Percentiles rank a stretch among this genome's conserved stretches.
phyloP scores from a whole-genome alignment of 2,888 invertebrate genomes.

The Conops quadrifasciatus region DNA sequence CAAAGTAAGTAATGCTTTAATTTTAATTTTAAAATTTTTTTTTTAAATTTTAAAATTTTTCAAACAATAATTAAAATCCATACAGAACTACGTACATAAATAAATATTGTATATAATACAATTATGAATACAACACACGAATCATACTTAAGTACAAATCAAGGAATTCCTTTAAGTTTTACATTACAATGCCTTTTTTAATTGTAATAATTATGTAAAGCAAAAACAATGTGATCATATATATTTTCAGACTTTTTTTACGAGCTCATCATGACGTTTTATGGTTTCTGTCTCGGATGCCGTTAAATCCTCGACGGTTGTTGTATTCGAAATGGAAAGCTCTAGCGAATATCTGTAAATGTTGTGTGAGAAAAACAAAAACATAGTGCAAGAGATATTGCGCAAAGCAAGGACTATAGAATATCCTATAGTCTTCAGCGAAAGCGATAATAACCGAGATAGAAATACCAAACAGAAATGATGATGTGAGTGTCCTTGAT shows the following conservation, averaged over 20 bases:
- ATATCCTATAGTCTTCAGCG: no score
- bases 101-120: no score
- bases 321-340: conserved; percentile 36
- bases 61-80: no score
- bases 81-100: no score
- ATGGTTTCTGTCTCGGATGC: conserved; percentile 23
- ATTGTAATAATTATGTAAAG: neutral
- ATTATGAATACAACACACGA: neutral
- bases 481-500: no score
- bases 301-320: conserved; percentile 28
- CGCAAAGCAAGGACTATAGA: neutral
- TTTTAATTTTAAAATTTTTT: no score
- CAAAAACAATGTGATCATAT: neutral
- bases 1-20: no score
- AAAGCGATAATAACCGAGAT: no score
- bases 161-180: neutral
- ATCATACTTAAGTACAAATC: neutral
- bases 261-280: conserved; percentile 28
- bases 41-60: no score
- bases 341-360: conserved; percentile 33
- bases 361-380: conserved; percentile 1
- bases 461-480: no score
- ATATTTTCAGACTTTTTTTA: conserved; percentile 1
- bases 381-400: neutral
- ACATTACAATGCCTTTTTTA: neutral